These are phyloP conservation scores for Pterobdella sp. DNA, from an alignment of 2,888 invertebrate genomes.

Conservation along the genomic window DNA sequence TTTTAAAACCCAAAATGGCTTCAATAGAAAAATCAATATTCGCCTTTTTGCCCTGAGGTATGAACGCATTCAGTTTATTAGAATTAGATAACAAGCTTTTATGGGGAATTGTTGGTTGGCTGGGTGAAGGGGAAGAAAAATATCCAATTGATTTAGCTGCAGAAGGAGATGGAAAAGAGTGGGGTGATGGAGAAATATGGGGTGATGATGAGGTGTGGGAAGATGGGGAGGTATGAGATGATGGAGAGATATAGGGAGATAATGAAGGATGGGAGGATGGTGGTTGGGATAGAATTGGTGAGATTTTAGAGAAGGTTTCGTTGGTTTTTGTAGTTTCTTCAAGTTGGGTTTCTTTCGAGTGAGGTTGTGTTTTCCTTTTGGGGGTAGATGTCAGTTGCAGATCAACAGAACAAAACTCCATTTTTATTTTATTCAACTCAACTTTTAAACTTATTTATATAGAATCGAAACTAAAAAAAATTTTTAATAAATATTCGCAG, in stretches of 20 bases:
- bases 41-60: neutral
- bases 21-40: constrained; percentile 6
- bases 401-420: too few species aligned
- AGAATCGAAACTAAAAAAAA: too few species aligned
- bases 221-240: neutral
- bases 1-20: constrained; percentile 13
- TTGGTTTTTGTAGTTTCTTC: neutral
- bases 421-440: too few species aligned
- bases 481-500: too few species aligned
- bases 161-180: neutral
- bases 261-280: neutral
- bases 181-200: neutral
- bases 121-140: neutral
- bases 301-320: neutral
- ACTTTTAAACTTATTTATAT: too few species aligned
- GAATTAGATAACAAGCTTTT: neutral
- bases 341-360: neutral
- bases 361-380: too few species aligned
- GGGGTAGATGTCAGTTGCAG: too few species aligned
- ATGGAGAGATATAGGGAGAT: neutral
- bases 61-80: too few species aligned
- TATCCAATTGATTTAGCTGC: neutral
- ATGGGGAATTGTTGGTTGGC: neutral
- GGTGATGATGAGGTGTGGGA: neutral
- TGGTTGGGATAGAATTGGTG: neutral